Evolutionary conservation across 2,797 vertebrate genomes (phyloP).

Genomic region (Prionace glauca): DNA sequence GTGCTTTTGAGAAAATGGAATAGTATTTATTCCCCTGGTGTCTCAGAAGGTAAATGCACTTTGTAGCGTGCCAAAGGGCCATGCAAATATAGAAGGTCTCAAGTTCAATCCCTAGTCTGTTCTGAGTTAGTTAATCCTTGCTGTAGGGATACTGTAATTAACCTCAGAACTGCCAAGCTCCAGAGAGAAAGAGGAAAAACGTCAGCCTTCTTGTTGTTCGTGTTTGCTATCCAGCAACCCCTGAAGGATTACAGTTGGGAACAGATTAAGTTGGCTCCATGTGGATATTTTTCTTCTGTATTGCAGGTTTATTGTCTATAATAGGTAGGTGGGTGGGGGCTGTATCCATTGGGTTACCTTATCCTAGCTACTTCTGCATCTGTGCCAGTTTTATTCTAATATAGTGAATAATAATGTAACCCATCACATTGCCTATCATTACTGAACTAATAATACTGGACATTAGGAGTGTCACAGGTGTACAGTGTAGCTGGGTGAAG

Average conservation of each 20-base stretch:
- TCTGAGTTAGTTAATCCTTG: constrained; percentile 31
- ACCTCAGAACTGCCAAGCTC: constrained; percentile 12
- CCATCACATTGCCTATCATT: background rate
- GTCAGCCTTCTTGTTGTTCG: background rate
- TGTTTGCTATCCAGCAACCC: background rate
- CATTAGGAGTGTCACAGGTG: background rate
- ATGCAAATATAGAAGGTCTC: background rate
- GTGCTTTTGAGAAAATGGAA: background rate
- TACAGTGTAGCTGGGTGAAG: background rate
- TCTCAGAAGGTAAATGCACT: constrained; percentile 4
- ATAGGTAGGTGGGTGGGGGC: background rate
- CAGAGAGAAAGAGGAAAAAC: background rate
- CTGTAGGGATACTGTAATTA: constrained; percentile 17
- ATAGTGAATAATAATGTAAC: background rate
- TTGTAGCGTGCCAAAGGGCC: background rate
- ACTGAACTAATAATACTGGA: background rate
- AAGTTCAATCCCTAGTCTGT: background rate
- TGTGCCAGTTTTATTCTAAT: background rate
- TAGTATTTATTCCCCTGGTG: constrained; percentile 16
- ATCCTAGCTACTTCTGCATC: background rate
- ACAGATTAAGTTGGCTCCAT: background rate
- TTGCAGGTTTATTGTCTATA: background rate
- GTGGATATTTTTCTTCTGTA: background rate
- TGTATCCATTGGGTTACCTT: background rate
- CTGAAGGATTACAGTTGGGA: background rate